Percentiles rank a stretch among this genome's conserved stretches.
Evolutionary conservation across 2,888 invertebrate genomes (phyloP).

Genomic region (Drosophila birchii): DNA sequence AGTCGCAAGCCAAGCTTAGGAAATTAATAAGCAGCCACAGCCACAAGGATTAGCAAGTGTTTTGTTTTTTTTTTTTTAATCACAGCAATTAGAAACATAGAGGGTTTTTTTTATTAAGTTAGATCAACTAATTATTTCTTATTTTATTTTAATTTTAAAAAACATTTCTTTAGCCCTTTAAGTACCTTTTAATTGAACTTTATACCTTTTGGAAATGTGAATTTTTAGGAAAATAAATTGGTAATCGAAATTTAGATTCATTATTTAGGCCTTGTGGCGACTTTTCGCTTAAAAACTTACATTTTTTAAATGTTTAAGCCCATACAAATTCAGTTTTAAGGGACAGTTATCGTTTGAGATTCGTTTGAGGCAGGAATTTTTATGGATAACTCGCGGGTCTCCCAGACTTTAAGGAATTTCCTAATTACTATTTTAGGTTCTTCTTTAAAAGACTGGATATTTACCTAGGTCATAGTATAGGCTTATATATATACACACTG

Average conservation of each 20-base stretch:
- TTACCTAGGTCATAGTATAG: background rate
- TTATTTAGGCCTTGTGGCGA: background rate
- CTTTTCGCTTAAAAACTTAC: background rate
- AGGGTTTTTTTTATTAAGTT: background rate
- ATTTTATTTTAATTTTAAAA: background rate
- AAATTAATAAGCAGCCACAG: constrained; percentile 11
- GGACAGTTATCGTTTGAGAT: background rate
- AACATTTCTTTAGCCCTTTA: background rate
- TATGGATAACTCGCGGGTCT: background rate
- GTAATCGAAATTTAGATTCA: background rate
- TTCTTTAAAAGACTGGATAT: background rate
- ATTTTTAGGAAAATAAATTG: background rate
- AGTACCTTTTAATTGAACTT: background rate
- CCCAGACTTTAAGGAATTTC: background rate
- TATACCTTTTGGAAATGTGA: background rate
- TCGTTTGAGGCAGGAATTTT: background rate
- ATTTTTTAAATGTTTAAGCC: background rate
- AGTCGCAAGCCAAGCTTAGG: constrained; percentile 24
- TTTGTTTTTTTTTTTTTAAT: background rate
- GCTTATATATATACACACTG: constrained; percentile 5
- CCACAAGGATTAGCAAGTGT: constrained; percentile 11
- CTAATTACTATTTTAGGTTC: background rate
- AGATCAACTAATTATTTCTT: background rate
- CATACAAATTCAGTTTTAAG: background rate
- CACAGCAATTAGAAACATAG: background rate